Percentiles rank a stretch among this genome's conserved stretches.
phyloP scores from a whole-genome alignment of 2,888 invertebrate species.

The Parelbella ahira region DNA sequence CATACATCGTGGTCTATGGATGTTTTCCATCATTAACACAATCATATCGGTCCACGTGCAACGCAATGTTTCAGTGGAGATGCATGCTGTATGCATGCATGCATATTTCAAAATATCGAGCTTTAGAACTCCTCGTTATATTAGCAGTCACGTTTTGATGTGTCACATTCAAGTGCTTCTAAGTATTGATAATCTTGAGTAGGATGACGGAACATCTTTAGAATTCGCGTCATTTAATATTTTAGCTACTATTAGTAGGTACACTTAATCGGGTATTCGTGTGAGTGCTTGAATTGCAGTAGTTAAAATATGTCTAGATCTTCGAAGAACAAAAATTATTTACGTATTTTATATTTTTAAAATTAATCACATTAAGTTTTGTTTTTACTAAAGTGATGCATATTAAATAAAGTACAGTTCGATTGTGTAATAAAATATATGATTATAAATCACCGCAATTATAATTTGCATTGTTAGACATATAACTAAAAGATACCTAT shows the following conservation, averaged over 20 bases:
- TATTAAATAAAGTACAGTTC: too few relatives aligned
- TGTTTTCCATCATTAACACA: conserved; percentile 17
- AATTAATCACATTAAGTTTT: too few relatives aligned
- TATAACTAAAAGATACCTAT: too few relatives aligned
- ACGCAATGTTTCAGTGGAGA: conserved; percentile 10
- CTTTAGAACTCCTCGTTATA: conserved; percentile 18
- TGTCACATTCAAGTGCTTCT: conserved; percentile 1
- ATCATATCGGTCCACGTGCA: conserved; percentile 10
- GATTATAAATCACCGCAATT: too few relatives aligned
- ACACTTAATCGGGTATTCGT: too few relatives aligned
- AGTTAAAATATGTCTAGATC: conserved; percentile 54
- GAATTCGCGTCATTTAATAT: background rate
- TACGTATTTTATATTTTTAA: too few relatives aligned
- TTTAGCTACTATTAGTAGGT: too few relatives aligned
- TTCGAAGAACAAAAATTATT: too few relatives aligned
- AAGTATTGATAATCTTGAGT: background rate
- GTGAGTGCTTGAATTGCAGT: too few relatives aligned
- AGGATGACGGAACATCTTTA: conserved; percentile 4
- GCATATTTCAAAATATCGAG: conserved; percentile 23
- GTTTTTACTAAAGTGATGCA: too few relatives aligned
- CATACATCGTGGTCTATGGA: conserved; percentile 10
- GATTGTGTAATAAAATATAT: too few relatives aligned
- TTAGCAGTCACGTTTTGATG: conserved; percentile 24
- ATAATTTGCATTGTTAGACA: too few relatives aligned
- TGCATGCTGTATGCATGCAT: conserved; percentile 19